Conservation (phyloP, 2,797 vertebrate genomes). For the Loriculus beryllinus region DNA sequence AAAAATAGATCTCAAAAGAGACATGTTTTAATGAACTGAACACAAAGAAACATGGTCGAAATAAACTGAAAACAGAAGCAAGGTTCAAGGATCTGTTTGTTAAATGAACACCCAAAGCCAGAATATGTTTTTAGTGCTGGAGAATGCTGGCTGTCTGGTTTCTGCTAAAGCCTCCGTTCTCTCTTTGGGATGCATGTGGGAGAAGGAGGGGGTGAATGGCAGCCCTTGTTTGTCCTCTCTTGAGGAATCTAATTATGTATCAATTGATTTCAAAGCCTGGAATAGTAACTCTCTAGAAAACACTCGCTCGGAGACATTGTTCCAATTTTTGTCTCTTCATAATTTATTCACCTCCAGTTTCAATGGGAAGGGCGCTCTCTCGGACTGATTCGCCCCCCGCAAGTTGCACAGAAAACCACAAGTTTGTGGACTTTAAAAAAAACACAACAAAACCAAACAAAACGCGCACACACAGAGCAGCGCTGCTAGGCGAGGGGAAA, state of each 20-base stretch:
- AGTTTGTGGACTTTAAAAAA: not conserved
- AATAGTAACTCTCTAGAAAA: constrained; percentile 72
- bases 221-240: constrained; percentile 73
- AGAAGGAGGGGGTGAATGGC: constrained; percentile 72
- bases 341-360: constrained; percentile 68
- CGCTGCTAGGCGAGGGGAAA: not conserved
- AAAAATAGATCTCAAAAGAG: constrained; percentile 74
- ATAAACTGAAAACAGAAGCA: constrained; percentile 74
- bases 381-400: not conserved
- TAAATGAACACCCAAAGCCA: constrained; percentile 76
- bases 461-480: not conserved
- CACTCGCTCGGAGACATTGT: constrained; percentile 62
- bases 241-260: constrained; percentile 76
- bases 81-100: constrained; percentile 75
- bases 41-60: constrained; percentile 70
- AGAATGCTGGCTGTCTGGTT: constrained; percentile 74
- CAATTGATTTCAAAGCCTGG: constrained; percentile 73
- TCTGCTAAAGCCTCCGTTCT: constrained; percentile 62
- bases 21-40: constrained; percentile 73
- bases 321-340: constrained; percentile 53
- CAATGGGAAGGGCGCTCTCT: constrained; percentile 8
- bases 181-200: constrained; percentile 71
- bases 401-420: not conserved
- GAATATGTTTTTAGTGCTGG: constrained; percentile 75
- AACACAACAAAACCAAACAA: not conserved